Percentiles rank a stretch among this genome's conserved stretches.
Evolutionary conservation across 2,888 invertebrate genomes (phyloP).

Genomic region (Formica aserva): DNA sequence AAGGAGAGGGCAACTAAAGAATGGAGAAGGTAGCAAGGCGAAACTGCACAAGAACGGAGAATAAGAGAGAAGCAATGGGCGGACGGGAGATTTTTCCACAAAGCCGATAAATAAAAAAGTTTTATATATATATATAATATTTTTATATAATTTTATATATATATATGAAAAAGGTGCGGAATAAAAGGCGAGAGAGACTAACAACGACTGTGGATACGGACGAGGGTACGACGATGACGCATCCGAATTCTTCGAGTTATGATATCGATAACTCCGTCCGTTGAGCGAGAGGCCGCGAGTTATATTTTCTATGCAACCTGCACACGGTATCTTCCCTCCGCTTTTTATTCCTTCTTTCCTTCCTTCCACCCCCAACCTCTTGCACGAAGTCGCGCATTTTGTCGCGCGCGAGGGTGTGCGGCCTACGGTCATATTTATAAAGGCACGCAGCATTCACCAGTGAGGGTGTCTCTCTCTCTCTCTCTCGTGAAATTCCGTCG

Average conservation of each 20-base stretch:
- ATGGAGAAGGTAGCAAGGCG: slow-evolving; percentile 46
- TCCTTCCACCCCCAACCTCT: not conserved
- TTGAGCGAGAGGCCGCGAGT: slow-evolving; percentile 60
- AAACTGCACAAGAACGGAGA: slow-evolving; percentile 59
- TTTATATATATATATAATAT: slow-evolving; percentile 58
- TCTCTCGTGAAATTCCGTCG: slow-evolving; percentile 49
- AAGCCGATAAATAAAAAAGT: slow-evolving; percentile 77
- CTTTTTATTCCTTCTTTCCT: not conserved
- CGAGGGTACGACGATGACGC: slow-evolving; percentile 51
- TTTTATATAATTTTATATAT: not conserved
- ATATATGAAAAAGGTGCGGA: slow-evolving; percentile 31
- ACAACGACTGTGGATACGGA: slow-evolving; percentile 51
- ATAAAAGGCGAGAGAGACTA: slow-evolving; percentile 58
- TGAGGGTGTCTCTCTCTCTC: not conserved
- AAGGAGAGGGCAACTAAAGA: slow-evolving; percentile 1
- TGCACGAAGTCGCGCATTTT: slow-evolving; percentile 15
- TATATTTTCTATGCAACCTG: slow-evolving; percentile 62
- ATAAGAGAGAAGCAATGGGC: slow-evolving; percentile 53
- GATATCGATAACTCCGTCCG: slow-evolving; percentile 79
- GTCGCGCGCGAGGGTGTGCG: slow-evolving; percentile 41
- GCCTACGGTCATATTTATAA: slow-evolving; percentile 64
- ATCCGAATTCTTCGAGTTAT: slow-evolving; percentile 77
- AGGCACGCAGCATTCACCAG: slow-evolving; percentile 59
- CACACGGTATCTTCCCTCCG: slow-evolving; percentile 14
- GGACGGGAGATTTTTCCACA: slow-evolving; percentile 67